Evolutionary conservation across 1,140 invertebrate species (phyloP), one percentile per base, ranked within the genome.

Genomic region (Danaus plexippus): DNA sequence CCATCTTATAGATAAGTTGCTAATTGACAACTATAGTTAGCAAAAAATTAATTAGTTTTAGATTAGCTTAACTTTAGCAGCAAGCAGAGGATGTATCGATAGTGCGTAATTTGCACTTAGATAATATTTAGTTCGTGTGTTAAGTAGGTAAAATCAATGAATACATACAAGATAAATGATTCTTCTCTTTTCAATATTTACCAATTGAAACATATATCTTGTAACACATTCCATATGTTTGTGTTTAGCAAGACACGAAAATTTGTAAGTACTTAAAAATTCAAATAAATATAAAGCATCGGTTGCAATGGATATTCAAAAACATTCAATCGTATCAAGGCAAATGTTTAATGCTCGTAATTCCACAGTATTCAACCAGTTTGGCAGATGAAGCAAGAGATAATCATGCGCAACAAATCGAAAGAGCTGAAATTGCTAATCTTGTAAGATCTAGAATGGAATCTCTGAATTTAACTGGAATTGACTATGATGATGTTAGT

Each of bases 361-460:
- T 48, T 71, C 61, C 66, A 61, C 89, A 95, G 94, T 94, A 94
- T 75, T 94, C 94, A 44, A 90, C 94, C 60, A 94, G 93, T 66
- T 88, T 94, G 73, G 91, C 90, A 0, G 94, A 96, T 70, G 95
- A 96, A 79, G 95, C 94, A 0, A 89, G 92, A 52, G 93, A 96
- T 77, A 95, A 95, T 75, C 94, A 96, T 77, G 91, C 92, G 11
- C 94, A 97, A 74, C 94, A 96, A 80, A 97, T 97, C 53, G 97
- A 98, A 78, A 86, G 96, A 42, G 96, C 97, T 0, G 97, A 98
- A 88, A 98, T 99, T 44, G 94, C 95, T 0, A 98, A 98, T 80
- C 86, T 98, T 62, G 97, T 98, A 1, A 90, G 95, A 46, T 97
- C 96, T 12, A 89, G 97, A 13, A 98, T 99, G 96, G 94, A 96